Evolutionary conservation across 2,888 invertebrate genomes (phyloP), one percentile per base, ranked within the genome.

Genomic region (Cylindroiulus punctatus): DNA sequence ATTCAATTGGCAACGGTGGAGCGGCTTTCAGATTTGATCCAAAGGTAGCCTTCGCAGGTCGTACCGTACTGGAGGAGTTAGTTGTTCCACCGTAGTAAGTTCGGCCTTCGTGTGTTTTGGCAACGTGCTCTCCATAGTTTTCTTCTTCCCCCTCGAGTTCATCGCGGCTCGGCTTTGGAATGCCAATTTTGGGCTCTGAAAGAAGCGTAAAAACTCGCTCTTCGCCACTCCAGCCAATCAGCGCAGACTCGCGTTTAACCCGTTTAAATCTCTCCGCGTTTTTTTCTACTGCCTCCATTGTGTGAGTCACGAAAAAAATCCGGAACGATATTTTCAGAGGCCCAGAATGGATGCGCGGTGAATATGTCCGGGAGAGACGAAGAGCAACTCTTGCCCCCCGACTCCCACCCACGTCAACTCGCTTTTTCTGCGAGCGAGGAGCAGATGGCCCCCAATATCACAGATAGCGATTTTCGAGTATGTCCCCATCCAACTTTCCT

Each of bases 241-340:
- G 30, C 12, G 76, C 76, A 76, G 30, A 76, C 76, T 26, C 76
- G 76, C 30, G 30, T 30, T 30, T 76, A 76, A 76, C 76, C 76
- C 76, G 76, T 76, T 30, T 76, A 76, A 76, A 30, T 76, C 76
- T 30, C 10, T 52, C 52, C n/a, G 44, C 30, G 30, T 76, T 76
- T 76, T 76, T 76, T 26, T n/a, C 65, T 40, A 7, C 40, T 40
- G 5, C 14, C 44, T 14, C 26, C 30, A 3, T 17, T 30, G 30
- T 76, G 76, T 76, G 76, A 76, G 7, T 76, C 76, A 76, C 76
- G 76, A 76, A 76, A 76, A 76, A 76, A 65, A 76, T 26, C 76
- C 76, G 76, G 76, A 76, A 76, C 76, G 76, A 76, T 76, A 76
- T 76, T 76, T 76, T 76, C 76, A 76, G 76, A 76, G 76, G 76